A percentile compares a stretch with the other conserved stretches of the same genome.
Evolutionary conservation across 2,888 invertebrate species (phyloP).

Genomic region (Panzeria rudis): DNA sequence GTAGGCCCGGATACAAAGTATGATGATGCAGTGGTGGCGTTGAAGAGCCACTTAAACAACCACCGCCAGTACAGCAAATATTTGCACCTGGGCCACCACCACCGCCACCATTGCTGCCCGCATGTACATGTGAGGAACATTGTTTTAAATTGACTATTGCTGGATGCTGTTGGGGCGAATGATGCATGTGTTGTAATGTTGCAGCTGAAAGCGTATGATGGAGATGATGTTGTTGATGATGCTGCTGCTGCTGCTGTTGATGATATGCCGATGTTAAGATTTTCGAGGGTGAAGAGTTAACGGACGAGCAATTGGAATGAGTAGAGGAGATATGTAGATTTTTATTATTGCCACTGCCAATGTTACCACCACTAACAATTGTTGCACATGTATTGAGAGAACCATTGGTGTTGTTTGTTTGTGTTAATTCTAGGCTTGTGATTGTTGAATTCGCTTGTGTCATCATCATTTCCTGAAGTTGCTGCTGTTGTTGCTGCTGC

Average conservation of each 20-base stretch:
- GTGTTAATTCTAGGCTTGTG: conserved; percentile 55
- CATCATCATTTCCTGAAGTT: conserved; percentile 63
- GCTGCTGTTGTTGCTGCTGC: conserved; percentile 41
- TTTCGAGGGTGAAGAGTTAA: conserved; percentile 74
- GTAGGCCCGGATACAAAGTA: conserved; percentile 78
- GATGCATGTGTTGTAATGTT: conserved; percentile 71
- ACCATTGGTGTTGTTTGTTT: conserved; percentile 64
- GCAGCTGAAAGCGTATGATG: conserved; percentile 69
- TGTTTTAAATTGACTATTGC: conserved; percentile 76
- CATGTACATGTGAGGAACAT: conserved; percentile 69
- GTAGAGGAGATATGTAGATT: conserved; percentile 66
- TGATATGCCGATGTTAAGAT: conserved; percentile 67
- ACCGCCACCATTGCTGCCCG: conserved; percentile 9
- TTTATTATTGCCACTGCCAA: conserved; percentile 58
- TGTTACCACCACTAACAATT: conserved; percentile 4
- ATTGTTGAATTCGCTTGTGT: conserved; percentile 62
- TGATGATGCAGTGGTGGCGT: conserved; percentile 77
- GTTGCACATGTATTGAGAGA: conserved; percentile 51
- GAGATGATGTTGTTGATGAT: conserved; percentile 49
- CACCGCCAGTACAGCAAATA: conserved; percentile 70
- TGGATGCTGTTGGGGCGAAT: conserved; percentile 76
- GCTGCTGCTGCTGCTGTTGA: conserved; percentile 57
- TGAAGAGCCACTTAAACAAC: conserved; percentile 73
- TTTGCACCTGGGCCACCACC: conserved; percentile 35
- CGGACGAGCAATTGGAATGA: conserved; percentile 74